Conservation (phyloP, 1,140 invertebrate species). For the Pomacea maculata region DNA sequence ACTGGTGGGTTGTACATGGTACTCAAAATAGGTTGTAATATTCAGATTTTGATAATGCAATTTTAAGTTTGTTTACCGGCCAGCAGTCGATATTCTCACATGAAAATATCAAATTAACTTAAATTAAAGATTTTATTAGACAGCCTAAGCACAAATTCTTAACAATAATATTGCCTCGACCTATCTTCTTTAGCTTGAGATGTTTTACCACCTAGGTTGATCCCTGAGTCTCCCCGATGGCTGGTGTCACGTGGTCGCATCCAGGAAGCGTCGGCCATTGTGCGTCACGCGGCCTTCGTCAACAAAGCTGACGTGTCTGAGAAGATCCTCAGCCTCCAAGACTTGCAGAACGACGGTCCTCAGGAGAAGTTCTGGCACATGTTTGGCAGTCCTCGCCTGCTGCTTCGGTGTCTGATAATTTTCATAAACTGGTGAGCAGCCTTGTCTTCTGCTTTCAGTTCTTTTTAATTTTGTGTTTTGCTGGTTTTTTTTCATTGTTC, state of each 20-base stretch:
- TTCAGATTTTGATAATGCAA: not conserved
- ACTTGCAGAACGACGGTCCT: constrained; percentile 19
- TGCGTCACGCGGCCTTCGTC: constrained; percentile 43
- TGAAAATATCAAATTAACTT: not conserved
- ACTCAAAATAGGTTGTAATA: not conserved
- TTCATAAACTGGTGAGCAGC: constrained; percentile 42
- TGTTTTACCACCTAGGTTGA: constrained; percentile 32
- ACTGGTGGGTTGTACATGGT: not conserved
- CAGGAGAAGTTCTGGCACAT: constrained; percentile 37
- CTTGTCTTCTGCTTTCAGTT: not conserved
- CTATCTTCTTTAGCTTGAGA: too few species aligned
- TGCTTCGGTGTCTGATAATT: constrained; percentile 35
- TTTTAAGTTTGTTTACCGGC: too few species aligned
- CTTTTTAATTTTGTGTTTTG: not conserved
- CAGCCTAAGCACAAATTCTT: too few species aligned
- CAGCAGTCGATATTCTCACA: too few species aligned
- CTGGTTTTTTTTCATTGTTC: not conserved
- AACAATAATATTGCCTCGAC: too few species aligned
- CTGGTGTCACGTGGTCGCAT: constrained; percentile 44
- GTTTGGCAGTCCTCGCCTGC: constrained; percentile 25
- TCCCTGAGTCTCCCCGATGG: constrained; percentile 59
- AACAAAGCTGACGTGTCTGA: constrained; percentile 47
- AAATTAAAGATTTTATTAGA: not conserved
- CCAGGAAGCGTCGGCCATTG: constrained; percentile 46
- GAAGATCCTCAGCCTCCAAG: constrained; percentile 28